Base-by-base conservation (phyloP, 2,113 vertebrate genomes). In the Pangasianodon gigas region DNA sequence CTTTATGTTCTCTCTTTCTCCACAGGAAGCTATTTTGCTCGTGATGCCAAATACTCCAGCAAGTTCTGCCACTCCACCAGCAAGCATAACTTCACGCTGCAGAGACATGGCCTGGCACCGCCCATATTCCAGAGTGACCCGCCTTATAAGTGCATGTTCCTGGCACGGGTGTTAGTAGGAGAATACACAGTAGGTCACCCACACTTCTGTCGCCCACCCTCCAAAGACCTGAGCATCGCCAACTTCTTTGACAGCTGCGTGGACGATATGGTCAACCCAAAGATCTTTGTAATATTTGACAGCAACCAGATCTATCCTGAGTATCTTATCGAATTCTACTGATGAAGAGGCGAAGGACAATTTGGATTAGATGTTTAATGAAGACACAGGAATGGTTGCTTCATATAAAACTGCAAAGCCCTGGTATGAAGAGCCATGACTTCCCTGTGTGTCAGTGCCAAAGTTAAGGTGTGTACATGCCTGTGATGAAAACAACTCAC, bases 281-380 rank as follows among this genome's bases (percentile, higher is more conserved):
- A 97, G 96, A 98, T 99, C 93, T 99, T 97, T 88, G 98, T 99
- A 74, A 97, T 99, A 91, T 99, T 99, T 81, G 98, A 99, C 94
- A 97, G 97, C 94, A 99, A 99, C 94, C 98, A 99, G 94, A 98
- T 98, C 93, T 99, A 99, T 90, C 98, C 98, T 0, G 98, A 99
- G 91, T 99, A 99, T 94, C 95, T 99, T 90, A 98, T 99, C 90
- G 97, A 99, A 93, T 99, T 99, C 90, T 97, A 95, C 88, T 98
- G 95, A 98, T 60, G 37, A 85, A 32, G 26, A 83, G 52, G 82
- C 44, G 44, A 54, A 60, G 51, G 87, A 89, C 24, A 14, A 37
- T 56, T 24, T 74, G 18, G 16, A 54, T 16, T 58, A 71, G 46
- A 74, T 7, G 41, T 29, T 44, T 41, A 46, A 48, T 84, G 62